Base-by-base conservation (phyloP, 2,888 invertebrate species). In the Philhelius pedissequus region DNA sequence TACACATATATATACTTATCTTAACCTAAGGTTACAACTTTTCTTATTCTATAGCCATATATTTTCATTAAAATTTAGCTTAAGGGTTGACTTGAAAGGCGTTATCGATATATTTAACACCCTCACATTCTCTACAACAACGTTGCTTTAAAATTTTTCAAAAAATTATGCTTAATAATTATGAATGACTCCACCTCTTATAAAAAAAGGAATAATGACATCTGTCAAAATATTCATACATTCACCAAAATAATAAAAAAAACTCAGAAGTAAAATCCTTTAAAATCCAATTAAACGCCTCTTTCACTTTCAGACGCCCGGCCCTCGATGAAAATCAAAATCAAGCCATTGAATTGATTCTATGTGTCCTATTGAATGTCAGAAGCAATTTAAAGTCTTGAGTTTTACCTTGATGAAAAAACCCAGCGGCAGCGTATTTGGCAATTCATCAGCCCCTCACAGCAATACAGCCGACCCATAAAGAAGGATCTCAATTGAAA, bases 211-310 rank as follows among this genome's bases (percentile, higher is more conserved):
- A n/a, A n/a, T n/a, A n/a, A 30, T 43, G 71, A 75, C 84, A 84
- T 84, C 84, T 84, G 84, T 80, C 76, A 62, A 80, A 84, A 71
- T 80, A 71, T 40, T 40, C 52, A 35, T 4, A 22, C 64, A 75
- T 25, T 48, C 40, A 71, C 54, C 40, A 13, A 7, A 60, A 25
- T 45, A 18, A 43, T 15, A 25, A 18, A 15, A 18, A 45, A 20
- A 58, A 68, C 22, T 60, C 22, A 22, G n/a, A 25, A 48, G n/a
- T 25, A 82, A 79, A 84, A 80, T 60, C 58, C 40, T 84, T 75
- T 70, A 76, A 80, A 84, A 84, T 84, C 80, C 80, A 80, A 84
- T 84, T 84, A 84, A 84, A 66, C 68, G 75, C 66, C 80, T 71
- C 45, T 48, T 71, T 70, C 27, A 32, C 58, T 54, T 13, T 54